These are phyloP conservation scores for Channa argus DNA, from an alignment of 2,113 vertebrate species.

Conservation along the genomic window DNA sequence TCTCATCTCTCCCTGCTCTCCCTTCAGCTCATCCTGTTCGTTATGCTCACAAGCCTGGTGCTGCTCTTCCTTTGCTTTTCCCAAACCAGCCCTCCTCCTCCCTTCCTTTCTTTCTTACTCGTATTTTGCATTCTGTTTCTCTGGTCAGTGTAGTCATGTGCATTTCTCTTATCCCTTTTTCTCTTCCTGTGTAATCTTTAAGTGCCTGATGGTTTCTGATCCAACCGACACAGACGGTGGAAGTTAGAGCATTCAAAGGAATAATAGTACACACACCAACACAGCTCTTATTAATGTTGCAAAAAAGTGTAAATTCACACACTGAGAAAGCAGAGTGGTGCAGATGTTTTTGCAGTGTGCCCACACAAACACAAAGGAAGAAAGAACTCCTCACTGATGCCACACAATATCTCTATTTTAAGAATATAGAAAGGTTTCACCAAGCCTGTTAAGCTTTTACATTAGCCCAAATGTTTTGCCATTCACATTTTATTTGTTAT, in stretches of 20 bases:
- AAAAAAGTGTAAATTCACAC: conserved; percentile 16
- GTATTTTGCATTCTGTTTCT: conserved; percentile 44
- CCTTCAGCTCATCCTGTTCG: conserved; percentile 68
- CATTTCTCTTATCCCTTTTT: conserved; percentile 30
- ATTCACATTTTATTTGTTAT: not conserved
- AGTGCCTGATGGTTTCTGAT: conserved; percentile 55
- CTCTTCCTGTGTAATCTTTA: conserved; percentile 39
- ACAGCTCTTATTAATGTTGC: not conserved
- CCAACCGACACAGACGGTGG: conserved; percentile 32
- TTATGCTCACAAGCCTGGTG: conserved; percentile 49
- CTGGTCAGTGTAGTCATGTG: conserved; percentile 30
- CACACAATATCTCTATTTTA: not conserved
- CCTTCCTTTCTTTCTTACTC: conserved; percentile 29
- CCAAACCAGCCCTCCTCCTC: conserved; percentile 44
- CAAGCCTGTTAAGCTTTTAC: not conserved
- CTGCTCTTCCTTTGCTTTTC: conserved; percentile 45
- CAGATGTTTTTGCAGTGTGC: not conserved
- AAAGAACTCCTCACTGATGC: not conserved
- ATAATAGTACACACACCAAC: conserved; percentile 30
- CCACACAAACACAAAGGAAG: not conserved
- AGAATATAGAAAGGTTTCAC: not conserved
- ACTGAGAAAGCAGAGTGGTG: conserved; percentile 9
- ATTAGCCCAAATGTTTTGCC: not conserved
- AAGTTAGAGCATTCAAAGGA: conserved; percentile 29
- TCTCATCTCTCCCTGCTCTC: conserved; percentile 61